phyloP scores from a whole-genome alignment of 2,113 vertebrate species.

The Alouatta palliata region DNA sequence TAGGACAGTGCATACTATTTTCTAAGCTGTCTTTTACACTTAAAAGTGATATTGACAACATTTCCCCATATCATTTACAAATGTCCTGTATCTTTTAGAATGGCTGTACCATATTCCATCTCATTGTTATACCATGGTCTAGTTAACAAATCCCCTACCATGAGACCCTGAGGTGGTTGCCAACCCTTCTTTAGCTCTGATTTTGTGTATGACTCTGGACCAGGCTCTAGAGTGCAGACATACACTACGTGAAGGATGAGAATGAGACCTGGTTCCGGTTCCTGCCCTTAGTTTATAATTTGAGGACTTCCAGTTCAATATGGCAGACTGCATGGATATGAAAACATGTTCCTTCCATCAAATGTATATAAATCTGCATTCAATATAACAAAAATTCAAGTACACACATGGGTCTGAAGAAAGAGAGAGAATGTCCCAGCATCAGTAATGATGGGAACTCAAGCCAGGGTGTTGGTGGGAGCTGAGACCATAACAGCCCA shows the following conservation, averaged over 20 bases:
- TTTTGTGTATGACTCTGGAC: neutral
- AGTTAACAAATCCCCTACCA: neutral
- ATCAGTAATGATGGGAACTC: neutral
- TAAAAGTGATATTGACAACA: neutral
- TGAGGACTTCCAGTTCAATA: neutral
- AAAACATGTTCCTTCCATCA: neutral
- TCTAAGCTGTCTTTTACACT: neutral
- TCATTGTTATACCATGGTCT: neutral
- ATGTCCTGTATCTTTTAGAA: neutral
- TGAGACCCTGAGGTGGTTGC: neutral
- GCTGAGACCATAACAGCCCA: neutral
- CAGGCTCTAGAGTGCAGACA: neutral
- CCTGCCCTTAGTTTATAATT: neutral
- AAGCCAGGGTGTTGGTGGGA: neutral
- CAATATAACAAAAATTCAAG: neutral
- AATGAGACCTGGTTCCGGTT: neutral
- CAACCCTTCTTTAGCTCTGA: neutral
- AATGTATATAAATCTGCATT: neutral
- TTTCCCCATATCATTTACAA: neutral
- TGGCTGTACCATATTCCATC: neutral
- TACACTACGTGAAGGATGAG: neutral
- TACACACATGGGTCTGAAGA: neutral
- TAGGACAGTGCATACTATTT: neutral
- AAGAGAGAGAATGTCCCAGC: neutral
- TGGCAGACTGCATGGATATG: neutral